Base-by-base conservation (phyloP, 2,113 vertebrate species). In the Phylloscopus trochiloides region DNA sequence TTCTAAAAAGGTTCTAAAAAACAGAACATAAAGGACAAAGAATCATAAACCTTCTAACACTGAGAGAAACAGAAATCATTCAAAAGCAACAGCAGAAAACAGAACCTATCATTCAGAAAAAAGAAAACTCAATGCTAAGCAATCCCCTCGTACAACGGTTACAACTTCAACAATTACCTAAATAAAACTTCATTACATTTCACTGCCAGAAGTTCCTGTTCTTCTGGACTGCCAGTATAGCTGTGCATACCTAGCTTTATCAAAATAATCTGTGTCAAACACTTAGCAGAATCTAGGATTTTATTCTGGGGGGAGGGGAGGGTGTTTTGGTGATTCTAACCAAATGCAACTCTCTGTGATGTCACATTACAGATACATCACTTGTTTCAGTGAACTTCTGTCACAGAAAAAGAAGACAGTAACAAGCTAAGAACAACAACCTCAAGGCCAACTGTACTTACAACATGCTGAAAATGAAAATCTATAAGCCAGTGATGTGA, bases 231-330 rank as follows among this genome's bases (percentile, higher is more conserved):
- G 24, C 5, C n/a, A 47, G 9, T 18, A 34, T 2, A 77, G 36
- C 15, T 31, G 18, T 20, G 28, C n/a, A 71, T 31, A 55, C 11
- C 54, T 7, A 77, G 6, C 3, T 71, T 74, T 50, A 26, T 9
- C 55, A 82, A 74, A 86, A 78, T 31, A 54, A 71, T 20, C 48
- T 57, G 8, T 34, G 18, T 19, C 48, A 28, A 86, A 62, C 52
- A 38, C 5, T 68, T 17, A 61, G 17, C 2, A 63, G 21, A 66
- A 80, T 32, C 29, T 22, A 63, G 34, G 24, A 40, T n/a, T 52
- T 68, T 78, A 15, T 22, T 80, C 2, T 17, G 17, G 2, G 11
- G 2, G 7, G 2, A 10, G 4, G 7, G 7, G 4, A 17, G 6
- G 12, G 6, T 34, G 38, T 18, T 42, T 70, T 59, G 42, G 70